Base-by-base conservation (phyloP, 2,888 invertebrate species). In the Celastrina argiolus region DNA sequence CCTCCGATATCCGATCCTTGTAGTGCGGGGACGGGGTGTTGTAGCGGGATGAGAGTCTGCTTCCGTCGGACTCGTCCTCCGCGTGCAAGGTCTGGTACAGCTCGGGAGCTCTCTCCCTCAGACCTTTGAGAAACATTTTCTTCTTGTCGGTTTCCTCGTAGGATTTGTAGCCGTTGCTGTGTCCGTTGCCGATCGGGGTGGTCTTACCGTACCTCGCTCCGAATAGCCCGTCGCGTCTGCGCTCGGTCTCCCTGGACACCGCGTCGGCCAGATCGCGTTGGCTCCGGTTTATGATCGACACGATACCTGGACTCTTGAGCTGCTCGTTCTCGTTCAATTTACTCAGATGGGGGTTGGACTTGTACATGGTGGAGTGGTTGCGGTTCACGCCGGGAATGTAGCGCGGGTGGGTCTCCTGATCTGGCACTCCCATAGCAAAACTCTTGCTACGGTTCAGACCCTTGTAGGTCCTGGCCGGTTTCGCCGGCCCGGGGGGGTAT, bases 231-330 rank as follows among this genome's bases (percentile, higher is more conserved):
- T 92, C 92, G 56, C 88, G 90, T 69, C 90, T 83, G 34, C 91
- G 88, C 74, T 91, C 91, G 1, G 92, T 91, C 77, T 92, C 92
- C 16, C 89, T 81, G 3, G 91, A 91, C 1, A 92, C 89, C 8
- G 94, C 93, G 76, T 94, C 94, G 31, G 94, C 93, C 31, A 97
- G 84, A 81, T 97, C 96, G 69, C 94, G 93, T 78, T 96, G 96
- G 82, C 96, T 96, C 71, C 97, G 93, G 80, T 95, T 96, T 69
- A 97, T 95, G 72, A 96, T 95, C 67, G 96, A 96, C 45, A 97
- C 95, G 72, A 97, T 95, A 51, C 96, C 96, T 0, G 97, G 97
- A 81, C 96, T 97, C 81, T 97, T 96, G 8, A 96, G 85, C 67
- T 95, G 94, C 70, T 93, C 94, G 0, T 93, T 94, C 77, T 95